These are phyloP conservation scores for Andrena minutula DNA, from an alignment of 2,888 invertebrate genomes.

Conservation along the genomic window DNA sequence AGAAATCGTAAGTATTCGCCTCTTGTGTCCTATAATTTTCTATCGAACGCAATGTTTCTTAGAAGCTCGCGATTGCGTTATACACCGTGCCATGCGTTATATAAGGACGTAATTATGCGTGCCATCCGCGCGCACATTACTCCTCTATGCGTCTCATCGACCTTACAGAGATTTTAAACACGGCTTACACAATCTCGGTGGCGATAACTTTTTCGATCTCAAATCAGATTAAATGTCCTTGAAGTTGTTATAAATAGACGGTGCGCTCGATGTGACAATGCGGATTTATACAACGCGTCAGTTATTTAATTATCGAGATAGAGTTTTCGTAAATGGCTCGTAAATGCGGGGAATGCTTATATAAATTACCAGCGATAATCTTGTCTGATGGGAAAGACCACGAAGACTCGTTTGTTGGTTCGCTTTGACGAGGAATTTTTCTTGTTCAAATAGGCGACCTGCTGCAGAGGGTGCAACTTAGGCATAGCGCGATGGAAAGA, in stretches of 20 bases:
- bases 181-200: slow-evolving; percentile 31
- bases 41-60: not conserved
- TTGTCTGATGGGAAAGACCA: too few relatives aligned
- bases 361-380: too few relatives aligned
- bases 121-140: not conserved
- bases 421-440: not conserved
- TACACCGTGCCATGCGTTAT: slow-evolving; percentile 25
- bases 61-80: not conserved
- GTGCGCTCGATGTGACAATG: not conserved
- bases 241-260: slow-evolving; percentile 2
- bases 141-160: not conserved
- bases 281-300: not conserved
- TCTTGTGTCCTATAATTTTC: not conserved
- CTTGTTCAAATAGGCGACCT: slow-evolving; percentile 87
- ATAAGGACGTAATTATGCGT: slow-evolving; percentile 39
- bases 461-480: slow-evolving; percentile 92
- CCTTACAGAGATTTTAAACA: slow-evolving; percentile 26
- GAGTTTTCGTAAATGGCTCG: too few relatives aligned
- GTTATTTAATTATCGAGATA: not conserved
- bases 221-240: slow-evolving; percentile 20
- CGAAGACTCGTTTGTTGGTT: too few relatives aligned
- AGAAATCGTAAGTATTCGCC: slow-evolving; percentile 87
- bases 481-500: slow-evolving; percentile 91
- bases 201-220: slow-evolving; percentile 28
- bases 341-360: not conserved